phyloP scores from a whole-genome alignment of 2,797 vertebrate genomes.

The Psittacula derbiana region DNA sequence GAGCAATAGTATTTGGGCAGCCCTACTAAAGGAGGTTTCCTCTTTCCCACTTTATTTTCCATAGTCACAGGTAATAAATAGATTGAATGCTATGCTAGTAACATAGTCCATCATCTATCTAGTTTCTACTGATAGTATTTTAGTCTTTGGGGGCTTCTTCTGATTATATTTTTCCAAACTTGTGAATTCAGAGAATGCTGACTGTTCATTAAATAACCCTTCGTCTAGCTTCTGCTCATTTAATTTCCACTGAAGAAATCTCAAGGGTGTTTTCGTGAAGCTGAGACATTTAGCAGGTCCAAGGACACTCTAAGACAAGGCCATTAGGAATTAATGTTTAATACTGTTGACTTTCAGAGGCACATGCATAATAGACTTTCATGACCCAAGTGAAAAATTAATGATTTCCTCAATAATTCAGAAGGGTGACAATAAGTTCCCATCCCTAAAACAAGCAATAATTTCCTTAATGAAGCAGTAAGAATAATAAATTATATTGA shows the following conservation, averaged over 20 bases:
- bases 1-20: neutral
- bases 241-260: conserved; percentile 30
- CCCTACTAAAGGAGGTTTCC: neutral
- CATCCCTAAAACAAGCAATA: conserved; percentile 46
- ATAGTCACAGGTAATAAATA: neutral
- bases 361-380: conserved; percentile 35
- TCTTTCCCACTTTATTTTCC: neutral
- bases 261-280: neutral
- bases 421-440: conserved; percentile 7
- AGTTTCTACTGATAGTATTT: neutral
- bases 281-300: conserved; percentile 20
- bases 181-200: neutral
- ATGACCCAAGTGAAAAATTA: conserved; percentile 49
- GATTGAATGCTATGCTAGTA: neutral
- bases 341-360: conserved; percentile 54
- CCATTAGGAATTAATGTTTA: conserved; percentile 58
- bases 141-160: neutral
- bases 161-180: neutral
- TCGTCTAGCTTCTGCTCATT: conserved; percentile 13
- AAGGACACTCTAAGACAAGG: conserved; percentile 45
- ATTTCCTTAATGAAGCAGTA: conserved; percentile 40
- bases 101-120: neutral
- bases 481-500: conserved; percentile 44
- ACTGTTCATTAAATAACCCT: conserved; percentile 20
- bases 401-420: conserved; percentile 66